These are phyloP conservation scores for Pseudoatta argentina DNA, from an alignment of 1,140 invertebrate species.

Conservation along the genomic window DNA sequence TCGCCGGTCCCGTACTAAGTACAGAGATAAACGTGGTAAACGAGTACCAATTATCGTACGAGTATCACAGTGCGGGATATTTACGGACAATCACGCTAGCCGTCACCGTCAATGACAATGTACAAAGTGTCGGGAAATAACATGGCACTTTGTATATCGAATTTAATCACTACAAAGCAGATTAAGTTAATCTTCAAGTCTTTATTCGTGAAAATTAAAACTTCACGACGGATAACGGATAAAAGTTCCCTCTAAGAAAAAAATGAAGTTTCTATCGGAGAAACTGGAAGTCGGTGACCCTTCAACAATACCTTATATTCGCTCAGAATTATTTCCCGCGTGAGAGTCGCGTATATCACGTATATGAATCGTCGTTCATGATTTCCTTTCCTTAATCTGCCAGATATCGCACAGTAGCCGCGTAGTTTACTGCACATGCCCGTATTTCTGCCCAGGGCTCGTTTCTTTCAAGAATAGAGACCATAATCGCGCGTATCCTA, in stretches of 20 bases:
- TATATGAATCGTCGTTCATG: conserved; percentile 11
- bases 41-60: conserved; percentile 38
- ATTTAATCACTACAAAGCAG: too few relatives aligned
- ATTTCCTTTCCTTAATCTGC: conserved; percentile 40
- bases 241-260: not conserved
- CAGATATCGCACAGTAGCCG: conserved; percentile 18
- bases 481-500: conserved; percentile 72
- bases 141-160: not conserved
- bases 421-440: conserved; percentile 7
- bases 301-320: not conserved
- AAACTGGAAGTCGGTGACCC: too few relatives aligned
- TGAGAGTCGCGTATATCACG: not conserved
- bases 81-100: conserved; percentile 33
- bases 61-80: not conserved
- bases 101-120: conserved; percentile 22
- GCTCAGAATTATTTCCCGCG: not conserved
- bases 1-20: conserved; percentile 30
- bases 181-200: not conserved
- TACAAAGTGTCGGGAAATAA: conserved; percentile 6
- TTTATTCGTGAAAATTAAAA: conserved; percentile 13
- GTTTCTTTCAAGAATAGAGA: conserved; percentile 62
- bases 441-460: conserved; percentile 3
- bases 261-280: not conserved
- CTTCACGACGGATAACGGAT: not conserved
- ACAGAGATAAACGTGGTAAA: conserved; percentile 47